phyloP scores from a whole-genome alignment of 2,797 vertebrate species.

The Mionectes olivaceus region DNA sequence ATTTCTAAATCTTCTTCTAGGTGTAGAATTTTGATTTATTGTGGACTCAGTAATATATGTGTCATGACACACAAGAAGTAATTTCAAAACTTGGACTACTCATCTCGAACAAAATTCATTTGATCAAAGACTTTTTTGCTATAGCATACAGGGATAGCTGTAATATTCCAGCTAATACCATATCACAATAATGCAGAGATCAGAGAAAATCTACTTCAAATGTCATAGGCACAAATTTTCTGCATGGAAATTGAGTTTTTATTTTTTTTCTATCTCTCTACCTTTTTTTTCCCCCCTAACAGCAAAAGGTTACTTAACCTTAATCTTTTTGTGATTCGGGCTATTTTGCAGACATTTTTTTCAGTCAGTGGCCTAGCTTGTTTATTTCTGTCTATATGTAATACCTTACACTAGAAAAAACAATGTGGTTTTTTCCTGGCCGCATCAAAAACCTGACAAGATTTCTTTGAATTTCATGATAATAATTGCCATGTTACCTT shows the following conservation, averaged over 20 bases:
- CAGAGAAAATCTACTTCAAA: neutral
- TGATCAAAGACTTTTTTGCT: neutral
- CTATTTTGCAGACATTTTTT: neutral
- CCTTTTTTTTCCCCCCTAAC: rapidly evolving
- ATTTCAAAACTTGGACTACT: neutral
- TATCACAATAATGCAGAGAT: neutral
- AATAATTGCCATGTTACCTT: neutral
- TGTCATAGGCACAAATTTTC: neutral
- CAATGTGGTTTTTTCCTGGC: rapidly evolving
- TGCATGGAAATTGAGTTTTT: neutral
- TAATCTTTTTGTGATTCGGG: neutral
- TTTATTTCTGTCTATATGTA: neutral
- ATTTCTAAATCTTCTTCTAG: neutral
- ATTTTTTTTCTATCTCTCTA: rapidly evolving
- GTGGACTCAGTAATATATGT: neutral
- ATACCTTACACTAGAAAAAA: neutral
- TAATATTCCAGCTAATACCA: neutral
- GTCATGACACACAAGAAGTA: neutral
- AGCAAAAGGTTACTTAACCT: neutral
- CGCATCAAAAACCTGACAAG: neutral
- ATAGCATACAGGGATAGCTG: neutral
- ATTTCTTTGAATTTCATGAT: neutral
- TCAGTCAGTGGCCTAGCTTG: neutral
- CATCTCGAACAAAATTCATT: neutral
- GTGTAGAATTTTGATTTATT: neutral